Percentiles rank a stretch among this genome's conserved stretches.
Evolutionary conservation across 2,888 invertebrate genomes (phyloP).

Genomic region (Caenorhabditis becei): DNA sequence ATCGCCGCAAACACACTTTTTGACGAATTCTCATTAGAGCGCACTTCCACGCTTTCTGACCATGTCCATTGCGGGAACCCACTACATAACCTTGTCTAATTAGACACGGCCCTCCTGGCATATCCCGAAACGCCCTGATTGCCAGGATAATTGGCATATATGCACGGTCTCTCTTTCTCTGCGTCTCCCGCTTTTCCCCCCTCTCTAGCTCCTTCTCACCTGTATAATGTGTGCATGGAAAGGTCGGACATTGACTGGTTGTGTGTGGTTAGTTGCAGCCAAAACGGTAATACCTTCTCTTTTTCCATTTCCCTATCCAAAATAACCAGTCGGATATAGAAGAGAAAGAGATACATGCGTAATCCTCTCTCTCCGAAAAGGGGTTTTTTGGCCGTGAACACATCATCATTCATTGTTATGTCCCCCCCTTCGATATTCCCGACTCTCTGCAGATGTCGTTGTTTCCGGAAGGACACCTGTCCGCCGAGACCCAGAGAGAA

Average conservation of each 20-base stretch:
- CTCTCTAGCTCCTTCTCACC: conserved; percentile 14
- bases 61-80: background rate
- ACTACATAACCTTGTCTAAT: conserved; percentile 54
- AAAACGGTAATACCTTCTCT: conserved; percentile 2
- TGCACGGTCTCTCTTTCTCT: conserved; percentile 19
- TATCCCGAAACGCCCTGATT: conserved; percentile 63
- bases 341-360: conserved; percentile 30
- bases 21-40: conserved; percentile 11
- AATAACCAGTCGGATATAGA: conserved; percentile 47
- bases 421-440: conserved; percentile 13
- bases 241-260: conserved; percentile 26
- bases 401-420: conserved; percentile 59
- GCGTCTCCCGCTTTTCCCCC: conserved; percentile 4
- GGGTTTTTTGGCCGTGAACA: conserved; percentile 28
- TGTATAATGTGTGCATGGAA: conserved; percentile 30
- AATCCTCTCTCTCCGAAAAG: conserved; percentile 16
- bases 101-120: conserved; percentile 31
- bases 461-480: conserved; percentile 51
- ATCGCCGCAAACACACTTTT: too few species aligned
- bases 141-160: conserved; percentile 55
- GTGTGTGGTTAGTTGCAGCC: background rate
- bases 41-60: background rate
- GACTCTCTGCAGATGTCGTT: conserved; percentile 39
- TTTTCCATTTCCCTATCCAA: conserved; percentile 27
- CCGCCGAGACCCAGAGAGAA: background rate